Percentiles rank a stretch among this genome's conserved stretches.
These are phyloP conservation scores for Balanococcus diminutus DNA, from an alignment of 2,888 invertebrate species.

Conservation along the genomic window DNA sequence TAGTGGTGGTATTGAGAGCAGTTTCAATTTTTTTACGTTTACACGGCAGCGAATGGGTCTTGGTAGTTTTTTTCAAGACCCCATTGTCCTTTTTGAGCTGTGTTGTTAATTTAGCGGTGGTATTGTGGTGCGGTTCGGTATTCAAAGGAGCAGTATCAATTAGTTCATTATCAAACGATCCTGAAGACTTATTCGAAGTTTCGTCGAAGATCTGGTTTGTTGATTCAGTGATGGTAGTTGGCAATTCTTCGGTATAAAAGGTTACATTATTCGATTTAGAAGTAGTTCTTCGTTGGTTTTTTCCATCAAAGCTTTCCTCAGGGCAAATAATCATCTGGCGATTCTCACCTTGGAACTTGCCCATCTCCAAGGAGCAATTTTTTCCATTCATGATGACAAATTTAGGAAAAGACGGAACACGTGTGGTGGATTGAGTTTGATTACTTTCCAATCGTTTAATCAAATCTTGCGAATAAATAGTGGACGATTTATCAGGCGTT, in stretches of 20 bases:
- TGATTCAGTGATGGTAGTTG: background rate
- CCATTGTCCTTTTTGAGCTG: background rate
- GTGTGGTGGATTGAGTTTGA: background rate
- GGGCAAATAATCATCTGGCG: too few relatives aligned
- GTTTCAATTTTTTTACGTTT: background rate
- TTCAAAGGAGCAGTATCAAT: too few relatives aligned
- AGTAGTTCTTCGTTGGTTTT: background rate
- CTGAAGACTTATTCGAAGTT: too few relatives aligned
- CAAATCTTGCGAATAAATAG: background rate
- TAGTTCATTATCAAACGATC: too few relatives aligned
- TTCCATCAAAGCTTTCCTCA: background rate
- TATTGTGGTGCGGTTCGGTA: too few relatives aligned
- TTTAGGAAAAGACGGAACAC: background rate
- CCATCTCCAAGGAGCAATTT: too few relatives aligned
- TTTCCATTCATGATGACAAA: background rate
- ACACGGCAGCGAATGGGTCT: background rate
- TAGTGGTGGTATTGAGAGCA: background rate
- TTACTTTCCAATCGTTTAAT: background rate
- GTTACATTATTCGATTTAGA: background rate
- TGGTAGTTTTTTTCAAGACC: background rate
- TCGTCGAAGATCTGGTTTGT: too few relatives aligned
- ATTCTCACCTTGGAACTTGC: too few relatives aligned
- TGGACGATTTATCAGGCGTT: background rate
- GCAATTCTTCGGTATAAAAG: slow-evolving; percentile 1
- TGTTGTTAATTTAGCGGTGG: background rate